Evolutionary conservation across 2,797 vertebrate species (phyloP), one percentile per base, ranked within the genome.

Genomic region (Myiotriccus ornatus): DNA sequence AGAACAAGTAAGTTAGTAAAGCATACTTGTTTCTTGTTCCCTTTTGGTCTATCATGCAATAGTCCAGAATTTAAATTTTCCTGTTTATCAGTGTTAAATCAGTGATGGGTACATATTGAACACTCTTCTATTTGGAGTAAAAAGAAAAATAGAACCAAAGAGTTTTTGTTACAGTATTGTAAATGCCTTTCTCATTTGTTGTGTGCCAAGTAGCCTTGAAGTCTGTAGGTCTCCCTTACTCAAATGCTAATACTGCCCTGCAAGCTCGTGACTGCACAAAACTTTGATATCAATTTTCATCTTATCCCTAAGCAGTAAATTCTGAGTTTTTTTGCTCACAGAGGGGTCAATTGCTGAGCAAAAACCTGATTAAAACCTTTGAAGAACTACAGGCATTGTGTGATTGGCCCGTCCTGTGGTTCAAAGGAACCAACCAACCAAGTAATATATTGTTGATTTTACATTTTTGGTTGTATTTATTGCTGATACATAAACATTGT

Each of bases 401-500:
- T 46, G 34, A 49, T 32, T 65, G 32, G 14, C 55, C 35, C 59
- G 80, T 50, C 47, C 41, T 3, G 0, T 14, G 46, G 11, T 69
- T 65, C 74, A 49, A 20, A 62, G 55, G 19, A 84, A 7, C 44
- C 30, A 57, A 52, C 9, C 43, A 6, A 3, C 35, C n/a, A 32
- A 43, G 18, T 17, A 62, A 15, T 8, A 6, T 5, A 9, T 34
- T 55, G 70, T 10, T 9, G 20, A 15, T 35, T 47, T 75, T 21
- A 55, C 30, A 44, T 17, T 10, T 63, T 28, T 34, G 24, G 12
- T 69, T 84, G 43, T 8, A 1, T 39, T 67, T 39, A 9, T 18
- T 76, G 69, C 47, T 37, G 35, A 10, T 43, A 20, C 6, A 6
- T 2, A 25, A 76, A 34, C 0, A 0, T 6, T 16, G 4, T 32